Evolutionary conservation across 2,797 vertebrate genomes (phyloP).

Genomic region (Brotula barbata): DNA sequence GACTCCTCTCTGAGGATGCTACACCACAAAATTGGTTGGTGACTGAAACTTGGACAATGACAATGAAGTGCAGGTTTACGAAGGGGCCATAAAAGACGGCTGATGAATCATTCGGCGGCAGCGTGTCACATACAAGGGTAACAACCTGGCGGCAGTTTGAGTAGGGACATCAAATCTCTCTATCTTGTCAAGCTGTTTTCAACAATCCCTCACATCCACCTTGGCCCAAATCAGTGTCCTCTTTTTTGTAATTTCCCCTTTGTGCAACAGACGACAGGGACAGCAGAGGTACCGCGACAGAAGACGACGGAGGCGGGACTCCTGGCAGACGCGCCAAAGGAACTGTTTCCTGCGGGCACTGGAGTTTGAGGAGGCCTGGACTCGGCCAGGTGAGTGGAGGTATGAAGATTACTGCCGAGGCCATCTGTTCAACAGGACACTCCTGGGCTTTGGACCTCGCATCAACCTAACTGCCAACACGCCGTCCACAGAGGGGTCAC

Average conservation of each 20-base stretch:
- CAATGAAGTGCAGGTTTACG: slow-evolving; percentile 38
- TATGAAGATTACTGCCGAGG: slow-evolving; percentile 44
- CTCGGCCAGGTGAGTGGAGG: slow-evolving; percentile 67
- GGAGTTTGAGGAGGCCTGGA: slow-evolving; percentile 55
- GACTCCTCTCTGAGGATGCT: slow-evolving; percentile 24
- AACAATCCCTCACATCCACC: slow-evolving; percentile 41
- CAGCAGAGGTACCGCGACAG: not conserved
- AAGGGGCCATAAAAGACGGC: slow-evolving; percentile 24
- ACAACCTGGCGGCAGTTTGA: slow-evolving; percentile 44
- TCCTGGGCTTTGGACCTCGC: slow-evolving; percentile 36
- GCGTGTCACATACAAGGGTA: slow-evolving; percentile 38
- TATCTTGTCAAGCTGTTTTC: slow-evolving; percentile 47
- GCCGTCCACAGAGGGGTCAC: slow-evolving; percentile 16
- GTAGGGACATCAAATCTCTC: slow-evolving; percentile 38
- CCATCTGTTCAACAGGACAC: slow-evolving; percentile 58
- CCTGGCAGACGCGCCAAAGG: slow-evolving; percentile 54
- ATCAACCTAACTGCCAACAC: slow-evolving; percentile 43
- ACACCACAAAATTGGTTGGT: slow-evolving; percentile 3
- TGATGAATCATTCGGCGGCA: slow-evolving; percentile 43
- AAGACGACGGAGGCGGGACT: slow-evolving; percentile 35
- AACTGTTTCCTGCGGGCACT: slow-evolving; percentile 60
- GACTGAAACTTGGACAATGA: slow-evolving; percentile 44
- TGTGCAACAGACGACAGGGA: slow-evolving; percentile 57
- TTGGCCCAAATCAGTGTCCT: slow-evolving; percentile 53
- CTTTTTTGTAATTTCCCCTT: slow-evolving; percentile 20